phyloP scores from a whole-genome alignment of 2,113 vertebrate species.

The Atractosteus spatula region DNA sequence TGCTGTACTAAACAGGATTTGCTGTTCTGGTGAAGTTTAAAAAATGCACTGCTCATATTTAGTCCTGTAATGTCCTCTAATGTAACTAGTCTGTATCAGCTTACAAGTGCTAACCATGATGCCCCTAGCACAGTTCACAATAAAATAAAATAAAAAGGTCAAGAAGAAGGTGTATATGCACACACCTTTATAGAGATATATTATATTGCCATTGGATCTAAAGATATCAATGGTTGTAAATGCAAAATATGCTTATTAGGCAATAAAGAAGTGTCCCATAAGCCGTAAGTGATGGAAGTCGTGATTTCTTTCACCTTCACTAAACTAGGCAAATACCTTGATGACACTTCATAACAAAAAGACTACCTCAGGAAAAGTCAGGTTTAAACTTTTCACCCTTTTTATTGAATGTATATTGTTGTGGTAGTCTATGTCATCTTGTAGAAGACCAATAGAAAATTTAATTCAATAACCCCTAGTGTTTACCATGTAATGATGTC shows the following conservation, averaged over 20 bases:
- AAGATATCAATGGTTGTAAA: neutral
- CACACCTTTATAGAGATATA: neutral
- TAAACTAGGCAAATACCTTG: neutral
- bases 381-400: neutral
- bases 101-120: neutral
- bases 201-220: neutral
- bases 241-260: neutral
- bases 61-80: too few relatives aligned
- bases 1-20: neutral
- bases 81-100: too few relatives aligned
- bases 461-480: neutral
- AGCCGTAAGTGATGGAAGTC: neutral
- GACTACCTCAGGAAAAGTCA: constrained; percentile 58
- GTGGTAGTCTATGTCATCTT: constrained; percentile 9
- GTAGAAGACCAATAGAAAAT: constrained; percentile 19
- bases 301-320: neutral
- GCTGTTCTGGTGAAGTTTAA: too few relatives aligned
- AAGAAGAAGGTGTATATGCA: neutral
- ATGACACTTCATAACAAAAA: constrained; percentile 13
- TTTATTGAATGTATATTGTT: constrained; percentile 20
- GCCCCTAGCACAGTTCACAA: too few relatives aligned
- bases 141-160: neutral
- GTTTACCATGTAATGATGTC: neutral
- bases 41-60: too few relatives aligned
- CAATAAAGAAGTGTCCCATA: neutral